phyloP scores from a whole-genome alignment of 2,888 invertebrate species.

The Hydriomena furcata region DNA sequence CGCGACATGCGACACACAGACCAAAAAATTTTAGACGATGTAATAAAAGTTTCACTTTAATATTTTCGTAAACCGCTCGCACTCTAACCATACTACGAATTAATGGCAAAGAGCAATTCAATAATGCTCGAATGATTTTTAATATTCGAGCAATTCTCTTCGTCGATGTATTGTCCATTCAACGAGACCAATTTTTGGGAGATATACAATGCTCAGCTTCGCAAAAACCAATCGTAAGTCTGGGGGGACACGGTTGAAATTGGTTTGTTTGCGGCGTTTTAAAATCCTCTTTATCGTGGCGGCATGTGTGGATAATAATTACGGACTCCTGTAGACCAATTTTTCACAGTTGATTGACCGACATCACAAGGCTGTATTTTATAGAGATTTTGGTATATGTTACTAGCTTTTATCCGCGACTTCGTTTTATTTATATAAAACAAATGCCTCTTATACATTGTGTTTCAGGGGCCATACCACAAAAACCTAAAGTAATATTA shows the following conservation, averaged over 20 bases:
- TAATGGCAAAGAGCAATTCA: slow-evolving; percentile 74
- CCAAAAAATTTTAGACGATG: no score
- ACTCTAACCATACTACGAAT: slow-evolving; percentile 46
- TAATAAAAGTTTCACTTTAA: not conserved
- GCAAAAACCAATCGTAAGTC: slow-evolving; percentile 32
- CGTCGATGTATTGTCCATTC: slow-evolving; percentile 65
- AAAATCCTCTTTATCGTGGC: slow-evolving; percentile 36
- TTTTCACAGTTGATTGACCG: slow-evolving; percentile 49
- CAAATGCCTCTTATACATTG: no score
- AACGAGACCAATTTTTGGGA: slow-evolving; percentile 57
- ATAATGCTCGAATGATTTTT: slow-evolving; percentile 78
- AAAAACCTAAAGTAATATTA: no score
- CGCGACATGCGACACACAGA: no score
- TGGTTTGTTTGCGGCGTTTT: slow-evolving; percentile 24
- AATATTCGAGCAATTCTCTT: slow-evolving; percentile 73
- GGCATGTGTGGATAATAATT: slow-evolving; percentile 51
- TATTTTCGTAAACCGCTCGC: slow-evolving; percentile 35
- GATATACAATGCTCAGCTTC: slow-evolving; percentile 8
- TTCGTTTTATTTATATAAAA: no score
- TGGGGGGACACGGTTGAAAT: slow-evolving; percentile 34
- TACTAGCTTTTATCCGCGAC: no score
- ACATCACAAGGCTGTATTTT: slow-evolving; percentile 42
- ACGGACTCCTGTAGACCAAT: slow-evolving; percentile 42
- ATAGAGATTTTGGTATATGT: slow-evolving; percentile 1
- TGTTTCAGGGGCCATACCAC: no score